Base-by-base conservation (phyloP, 1,140 invertebrate genomes). In the Anastatus disparis region DNA sequence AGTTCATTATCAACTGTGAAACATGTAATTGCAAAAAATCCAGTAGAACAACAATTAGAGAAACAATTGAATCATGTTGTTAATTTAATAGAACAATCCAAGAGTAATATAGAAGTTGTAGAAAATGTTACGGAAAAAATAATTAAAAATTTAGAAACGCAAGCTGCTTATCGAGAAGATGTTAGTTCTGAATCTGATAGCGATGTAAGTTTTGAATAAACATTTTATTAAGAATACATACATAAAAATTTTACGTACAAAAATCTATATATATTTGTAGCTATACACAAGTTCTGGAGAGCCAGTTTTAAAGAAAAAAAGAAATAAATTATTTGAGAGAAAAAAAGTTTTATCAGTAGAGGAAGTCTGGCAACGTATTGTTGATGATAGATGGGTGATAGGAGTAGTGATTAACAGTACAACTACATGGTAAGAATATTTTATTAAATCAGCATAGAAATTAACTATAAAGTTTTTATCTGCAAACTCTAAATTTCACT, bases 381-480 rank as follows among this genome's bases (percentile, higher is more conserved):
- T 81, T 20, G 75, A 77, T 64, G 71, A 81, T 27, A 79, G 84
- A 59, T 85, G 84, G 83, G 72, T 84, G 22, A 73, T 83, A 52
- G 81, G 81, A 46, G 62, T 82, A 38, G 44, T 72, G 35, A 4
- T 84, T 3, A 22, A 73, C 8, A 85, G 82, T 35, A 74, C 26
- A 50, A 77, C 77, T 0, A 64, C 68, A 3, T 72, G 76, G 83
- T 85, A 72, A 85, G 82, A 77, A 61, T 8, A 73, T 67, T 67
- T 40, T 55, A 24, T 61, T 64, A 55, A 15, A 63, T 31, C 38
- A 50, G 72, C 69, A 73, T 69, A 56, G 71, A 71, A 59, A 76
- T 55, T 63, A 53, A 27, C 62, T 70, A 71, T 46, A 46, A 46
- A 44, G 38, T 38, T 38, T 38, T 7, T 7, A 7, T 38, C 35